These are phyloP conservation scores for Melopsittacus undulatus DNA, from an alignment of 2,797 vertebrate genomes.

Conservation along the genomic window DNA sequence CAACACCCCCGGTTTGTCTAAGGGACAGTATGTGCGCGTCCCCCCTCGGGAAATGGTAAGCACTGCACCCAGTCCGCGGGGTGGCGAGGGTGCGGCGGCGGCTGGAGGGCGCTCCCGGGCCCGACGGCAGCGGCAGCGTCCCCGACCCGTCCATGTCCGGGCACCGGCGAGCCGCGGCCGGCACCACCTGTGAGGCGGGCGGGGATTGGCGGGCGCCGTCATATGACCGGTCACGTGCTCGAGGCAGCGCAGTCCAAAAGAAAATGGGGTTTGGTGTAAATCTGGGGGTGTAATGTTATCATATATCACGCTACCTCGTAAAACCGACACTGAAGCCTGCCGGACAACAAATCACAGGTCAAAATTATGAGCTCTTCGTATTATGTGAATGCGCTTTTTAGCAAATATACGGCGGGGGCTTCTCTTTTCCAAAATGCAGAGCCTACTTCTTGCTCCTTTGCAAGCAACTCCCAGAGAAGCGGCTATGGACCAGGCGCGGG, in stretches of 20 bases:
- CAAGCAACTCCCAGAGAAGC: constrained; percentile 84
- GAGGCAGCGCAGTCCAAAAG: constrained; percentile 86
- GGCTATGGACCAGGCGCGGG: constrained; percentile 82
- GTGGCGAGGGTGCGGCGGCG: background rate
- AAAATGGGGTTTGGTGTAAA: constrained; percentile 98
- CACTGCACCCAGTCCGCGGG: background rate
- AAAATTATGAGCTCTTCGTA: constrained; percentile 97
- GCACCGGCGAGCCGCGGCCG: constrained; percentile 68
- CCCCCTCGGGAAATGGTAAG: background rate
- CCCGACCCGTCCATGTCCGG: constrained; percentile 60
- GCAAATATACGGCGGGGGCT: constrained; percentile 89
- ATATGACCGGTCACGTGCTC: constrained; percentile 88
- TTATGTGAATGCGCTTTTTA: constrained; percentile 93
- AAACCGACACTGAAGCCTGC: constrained; percentile 97
- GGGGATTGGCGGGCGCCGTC: constrained; percentile 85
- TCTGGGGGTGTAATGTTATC: constrained; percentile 96
- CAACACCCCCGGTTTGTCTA: rapidly evolving
- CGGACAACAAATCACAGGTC: constrained; percentile 96
- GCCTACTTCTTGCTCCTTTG: constrained; percentile 85
- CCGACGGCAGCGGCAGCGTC: background rate
- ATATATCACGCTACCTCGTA: constrained; percentile 98
- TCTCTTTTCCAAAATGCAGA: constrained; percentile 88
- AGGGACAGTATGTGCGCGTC: background rate
- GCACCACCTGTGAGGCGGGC: constrained; percentile 80
- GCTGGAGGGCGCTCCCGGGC: background rate